phyloP scores from a whole-genome alignment of 2,888 invertebrate genomes.

The Callyntrura guangdongensis region DNA sequence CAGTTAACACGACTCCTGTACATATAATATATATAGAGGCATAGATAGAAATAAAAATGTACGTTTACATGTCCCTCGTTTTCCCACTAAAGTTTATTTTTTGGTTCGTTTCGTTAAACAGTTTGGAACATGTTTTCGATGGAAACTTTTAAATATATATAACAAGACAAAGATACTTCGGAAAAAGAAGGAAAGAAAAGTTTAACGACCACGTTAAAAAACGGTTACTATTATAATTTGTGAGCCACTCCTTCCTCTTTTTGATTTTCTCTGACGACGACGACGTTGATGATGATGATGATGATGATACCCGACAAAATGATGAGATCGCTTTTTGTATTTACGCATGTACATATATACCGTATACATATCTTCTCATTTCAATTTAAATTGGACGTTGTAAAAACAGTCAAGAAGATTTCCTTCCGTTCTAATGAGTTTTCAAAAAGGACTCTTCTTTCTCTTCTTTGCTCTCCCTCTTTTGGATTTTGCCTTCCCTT shows the following conservation, averaged over 20 bases:
- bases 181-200: not conserved
- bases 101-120: constrained; percentile 34
- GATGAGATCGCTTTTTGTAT: constrained; percentile 31
- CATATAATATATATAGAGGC: no score
- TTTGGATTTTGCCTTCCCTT: not conserved
- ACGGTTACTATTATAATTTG: constrained; percentile 71
- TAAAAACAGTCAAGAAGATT: constrained; percentile 55
- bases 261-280: constrained; percentile 21
- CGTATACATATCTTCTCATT: constrained; percentile 20
- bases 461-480: no score
- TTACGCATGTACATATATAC: not conserved
- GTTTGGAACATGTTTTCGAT: constrained; percentile 22
- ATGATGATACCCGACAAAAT: constrained; percentile 55
- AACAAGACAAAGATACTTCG: not conserved
- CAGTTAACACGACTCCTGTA: constrained; percentile 55
- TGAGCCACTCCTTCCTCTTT: constrained; percentile 54
- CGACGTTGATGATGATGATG: no score
- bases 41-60: no score
- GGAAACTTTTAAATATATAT: constrained; percentile 24
- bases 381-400: constrained; percentile 59
- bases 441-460: constrained; percentile 9
- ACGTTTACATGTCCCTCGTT: not conserved
- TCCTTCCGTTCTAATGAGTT: constrained; percentile 39
- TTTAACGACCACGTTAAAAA: constrained; percentile 53
- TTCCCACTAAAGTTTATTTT: constrained; percentile 19